phyloP scores from a whole-genome alignment of 1,140 invertebrate genomes.

The Drosophila nebulosa region DNA sequence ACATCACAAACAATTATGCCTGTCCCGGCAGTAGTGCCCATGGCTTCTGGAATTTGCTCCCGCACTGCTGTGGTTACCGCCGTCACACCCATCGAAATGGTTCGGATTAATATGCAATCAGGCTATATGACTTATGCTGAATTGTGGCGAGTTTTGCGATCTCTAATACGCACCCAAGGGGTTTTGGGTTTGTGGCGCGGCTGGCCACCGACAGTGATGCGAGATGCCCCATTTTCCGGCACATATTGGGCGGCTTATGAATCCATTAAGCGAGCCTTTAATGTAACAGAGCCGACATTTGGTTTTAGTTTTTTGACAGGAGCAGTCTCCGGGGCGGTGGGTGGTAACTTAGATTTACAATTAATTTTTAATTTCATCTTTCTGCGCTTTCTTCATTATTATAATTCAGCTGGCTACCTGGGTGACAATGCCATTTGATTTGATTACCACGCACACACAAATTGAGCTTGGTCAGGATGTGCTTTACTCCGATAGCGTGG shows the following conservation, averaged over 20 bases:
- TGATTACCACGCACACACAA: slow-evolving; percentile 98
- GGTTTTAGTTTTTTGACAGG: slow-evolving; percentile 92
- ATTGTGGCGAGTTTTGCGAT: slow-evolving; percentile 81
- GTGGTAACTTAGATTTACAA: slow-evolving; percentile 74
- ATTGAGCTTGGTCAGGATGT: slow-evolving; percentile 96
- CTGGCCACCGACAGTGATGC: slow-evolving; percentile 92
- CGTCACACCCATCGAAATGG: slow-evolving; percentile 96
- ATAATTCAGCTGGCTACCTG: slow-evolving; percentile 91
- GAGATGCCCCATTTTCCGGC: slow-evolving; percentile 98
- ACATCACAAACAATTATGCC: not conserved
- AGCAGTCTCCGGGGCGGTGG: slow-evolving; percentile 92
- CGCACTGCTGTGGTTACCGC: slow-evolving; percentile 91
- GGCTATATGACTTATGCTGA: slow-evolving; percentile 92
- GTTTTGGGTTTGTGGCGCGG: slow-evolving; percentile 93
- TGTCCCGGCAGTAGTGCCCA: slow-evolving; percentile 87
- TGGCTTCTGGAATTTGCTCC: slow-evolving; percentile 90
- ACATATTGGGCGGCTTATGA: slow-evolving; percentile 98
- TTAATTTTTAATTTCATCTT: not conserved
- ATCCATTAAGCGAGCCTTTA: slow-evolving; percentile 87
- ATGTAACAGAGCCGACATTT: slow-evolving; percentile 86
- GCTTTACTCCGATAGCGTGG: slow-evolving; percentile 85
- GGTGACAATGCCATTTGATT: slow-evolving; percentile 97
- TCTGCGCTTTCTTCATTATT: too few relatives aligned
- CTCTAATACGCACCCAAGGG: slow-evolving; percentile 88
- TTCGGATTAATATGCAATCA: slow-evolving; percentile 99